phyloP scores from a whole-genome alignment of 2,888 invertebrate genomes.

The Boloria euphrosyne region DNA sequence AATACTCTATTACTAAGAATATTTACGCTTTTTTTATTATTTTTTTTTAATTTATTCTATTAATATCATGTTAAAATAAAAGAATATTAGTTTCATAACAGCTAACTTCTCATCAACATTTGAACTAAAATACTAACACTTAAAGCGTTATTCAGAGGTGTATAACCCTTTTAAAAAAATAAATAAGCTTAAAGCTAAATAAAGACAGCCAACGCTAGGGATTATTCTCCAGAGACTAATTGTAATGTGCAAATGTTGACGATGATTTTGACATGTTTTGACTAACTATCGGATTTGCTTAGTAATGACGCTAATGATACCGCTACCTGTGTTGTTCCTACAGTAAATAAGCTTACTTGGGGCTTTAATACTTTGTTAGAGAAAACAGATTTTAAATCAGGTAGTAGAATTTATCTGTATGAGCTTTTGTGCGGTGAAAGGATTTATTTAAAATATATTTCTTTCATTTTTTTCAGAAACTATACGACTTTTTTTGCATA shows the following conservation, averaged over 20 bases:
- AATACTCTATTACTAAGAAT: no score
- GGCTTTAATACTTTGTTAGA: background rate
- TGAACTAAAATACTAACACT: background rate
- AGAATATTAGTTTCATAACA: background rate
- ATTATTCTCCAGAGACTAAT: slow-evolving; percentile 58
- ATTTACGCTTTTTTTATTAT: no score
- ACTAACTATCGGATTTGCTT: slow-evolving; percentile 65
- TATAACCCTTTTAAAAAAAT: slow-evolving; percentile 58
- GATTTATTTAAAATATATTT: background rate
- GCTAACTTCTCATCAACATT: background rate
- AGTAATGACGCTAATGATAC: slow-evolving; percentile 59
- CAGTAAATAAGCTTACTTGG: background rate
- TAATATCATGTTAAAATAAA: background rate
- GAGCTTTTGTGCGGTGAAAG: background rate
- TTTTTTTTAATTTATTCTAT: background rate
- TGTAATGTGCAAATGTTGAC: slow-evolving; percentile 60
- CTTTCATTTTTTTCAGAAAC: background rate
- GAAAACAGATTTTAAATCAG: background rate
- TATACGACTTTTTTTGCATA: no score
- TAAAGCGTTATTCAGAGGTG: slow-evolving; percentile 31
- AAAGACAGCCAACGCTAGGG: slow-evolving; percentile 46
- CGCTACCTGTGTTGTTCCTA: slow-evolving; percentile 57
- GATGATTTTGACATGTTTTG: slow-evolving; percentile 74
- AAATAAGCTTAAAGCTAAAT: slow-evolving; percentile 55
- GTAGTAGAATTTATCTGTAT: background rate